These are phyloP conservation scores for Biston stratarius DNA, from an alignment of 2,888 invertebrate genomes.

Conservation along the genomic window DNA sequence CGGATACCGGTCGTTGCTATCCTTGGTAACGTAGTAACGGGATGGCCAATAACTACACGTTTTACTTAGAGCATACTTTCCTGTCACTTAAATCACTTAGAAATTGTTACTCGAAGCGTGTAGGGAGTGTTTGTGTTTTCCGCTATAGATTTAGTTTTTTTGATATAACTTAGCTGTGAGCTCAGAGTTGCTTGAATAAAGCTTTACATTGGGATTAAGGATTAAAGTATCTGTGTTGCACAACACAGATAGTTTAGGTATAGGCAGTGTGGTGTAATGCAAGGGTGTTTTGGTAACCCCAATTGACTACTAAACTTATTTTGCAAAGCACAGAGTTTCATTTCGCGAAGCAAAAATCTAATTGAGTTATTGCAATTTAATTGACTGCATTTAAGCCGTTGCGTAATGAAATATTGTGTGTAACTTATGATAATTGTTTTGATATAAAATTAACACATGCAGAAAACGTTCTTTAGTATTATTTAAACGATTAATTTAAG, in stretches of 20 bases:
- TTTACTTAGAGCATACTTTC: constrained; percentile 13
- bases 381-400: no score
- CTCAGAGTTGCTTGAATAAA: not conserved
- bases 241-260: no score
- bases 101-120: constrained; percentile 1
- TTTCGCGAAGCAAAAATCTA: no score
- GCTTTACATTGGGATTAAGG: constrained; percentile 7
- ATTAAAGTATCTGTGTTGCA: not conserved
- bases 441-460: no score
- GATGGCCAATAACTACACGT: constrained; percentile 16
- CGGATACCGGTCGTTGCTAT: constrained; percentile 10
- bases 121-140: not conserved
- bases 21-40: constrained; percentile 13
- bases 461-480: no score
- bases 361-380: no score
- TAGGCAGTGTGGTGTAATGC: no score
- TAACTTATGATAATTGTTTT: no score
- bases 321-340: no score
- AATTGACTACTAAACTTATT: no score
- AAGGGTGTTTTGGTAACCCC: not conserved
- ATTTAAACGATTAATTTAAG: no score
- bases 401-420: no score
- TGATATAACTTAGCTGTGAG: not conserved
- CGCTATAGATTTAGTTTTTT: not conserved
- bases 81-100: constrained; percentile 7